Base-by-base conservation (phyloP, 2,888 invertebrate genomes). In the Ptychoptera albimana region DNA sequence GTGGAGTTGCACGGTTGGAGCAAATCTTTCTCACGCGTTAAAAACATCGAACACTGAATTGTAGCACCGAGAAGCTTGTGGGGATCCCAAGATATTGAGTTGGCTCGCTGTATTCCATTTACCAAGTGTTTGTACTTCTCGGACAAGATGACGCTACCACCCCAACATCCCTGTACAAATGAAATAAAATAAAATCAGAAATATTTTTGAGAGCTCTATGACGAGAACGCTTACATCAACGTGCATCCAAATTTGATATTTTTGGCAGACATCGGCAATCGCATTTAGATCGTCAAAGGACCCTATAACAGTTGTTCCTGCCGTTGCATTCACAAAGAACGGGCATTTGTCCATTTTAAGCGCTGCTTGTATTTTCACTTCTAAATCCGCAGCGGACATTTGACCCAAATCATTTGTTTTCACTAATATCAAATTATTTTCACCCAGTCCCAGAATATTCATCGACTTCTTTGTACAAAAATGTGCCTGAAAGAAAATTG, bases 31-130 rank as follows among this genome's bases (percentile, higher is more conserved):
- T 62, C 57, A 4, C 54, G 54, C 2, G 60, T 72, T 13, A 86
- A 60, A 55, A 85, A 79, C 39, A 81, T 54, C 0, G 84, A 79
- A 56, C 84, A 85, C 54, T 86, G 86, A 30, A 85, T 62, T 0
- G 87, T 85, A 1, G 77, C 81, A 7, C 86, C 86, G 10, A 82
- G 69, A 72, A 86, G 80, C 61, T 88, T 88, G 61, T 88, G 88
- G 0, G 86, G 82, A 68, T 88, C 86, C 86, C 87, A 88, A 0
- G 83, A 70, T 50, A 87, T 68, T 0, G 87, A 87, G 56, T 86
- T 72, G 0, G 80, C 76, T 54, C 83, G 54, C 36, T 60, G 54
- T 2, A 64, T 48, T 0, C 64, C 64, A 1, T 69, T 66, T 43
- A 87, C 59, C 42, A 76, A 68, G 35, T 65, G 50, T 11, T 69